Base-by-base conservation (phyloP, 2,888 invertebrate species). In the Phyllotreta cruciferae region DNA sequence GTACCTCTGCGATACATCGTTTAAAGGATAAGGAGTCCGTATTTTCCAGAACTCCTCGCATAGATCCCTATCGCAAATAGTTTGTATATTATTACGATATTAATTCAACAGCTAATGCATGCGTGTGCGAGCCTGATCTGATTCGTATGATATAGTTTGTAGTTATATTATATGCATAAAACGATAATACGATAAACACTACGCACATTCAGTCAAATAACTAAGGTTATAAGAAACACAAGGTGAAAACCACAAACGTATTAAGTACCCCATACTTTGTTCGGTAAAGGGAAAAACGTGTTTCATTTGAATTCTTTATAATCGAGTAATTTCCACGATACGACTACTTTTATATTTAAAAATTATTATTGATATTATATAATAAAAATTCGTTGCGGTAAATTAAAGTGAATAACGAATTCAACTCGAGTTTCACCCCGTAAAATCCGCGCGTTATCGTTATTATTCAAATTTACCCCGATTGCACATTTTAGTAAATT, bases 11-110 rank as follows among this genome's bases (percentile, higher is more conserved):
- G 52, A 52, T 37, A 11, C 14, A 52, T 3, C 9, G 13, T 52
- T 52, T 37, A 8, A 37, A 52, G 39, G 38, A 57, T 49, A 60
- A 60, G 52, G 58, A 60, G 44, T 60, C 58, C 58, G 7, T 50
- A 56, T 56, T 53, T 44, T 56, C 56, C 36, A 47, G 56, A 39
- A 39, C 50, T 60, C 55, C 56, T 57, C 45, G 56, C 49, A 13
- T 36, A 58, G 63, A 67, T 67, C 39, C 35, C 42, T 63, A 67
- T 67, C 67, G 42, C n/a, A 37, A 63, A 63, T 65, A 63, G 62
- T 67, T 63, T 56, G 45, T 67, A 63, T 70, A 66, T 63, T 67
- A 70, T 67, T 70, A 63, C 62, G 49, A 63, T 68, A 69, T 69
- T 67, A 68, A 66, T 67, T 61, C 62, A 62, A 56, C 54, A 55